Percentiles rank a stretch among this genome's conserved stretches.
Conservation (phyloP, 2,797 vertebrate genomes). For the Mastacembelus armatus region DNA sequence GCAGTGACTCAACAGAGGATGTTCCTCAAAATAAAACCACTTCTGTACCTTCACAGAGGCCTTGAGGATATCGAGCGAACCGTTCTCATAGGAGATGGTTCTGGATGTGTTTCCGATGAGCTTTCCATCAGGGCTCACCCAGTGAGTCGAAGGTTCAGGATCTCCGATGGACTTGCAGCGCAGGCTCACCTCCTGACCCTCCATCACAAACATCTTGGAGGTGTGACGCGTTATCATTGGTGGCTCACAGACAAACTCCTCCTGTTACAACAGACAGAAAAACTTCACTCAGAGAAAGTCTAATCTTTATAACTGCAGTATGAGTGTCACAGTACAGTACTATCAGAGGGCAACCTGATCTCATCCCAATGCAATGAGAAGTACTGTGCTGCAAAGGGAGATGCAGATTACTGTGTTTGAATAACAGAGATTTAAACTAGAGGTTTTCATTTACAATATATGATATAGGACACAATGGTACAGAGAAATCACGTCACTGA, state of each 20-base stretch:
- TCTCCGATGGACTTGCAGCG: constrained; percentile 94
- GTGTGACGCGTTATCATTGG: constrained; percentile 93
- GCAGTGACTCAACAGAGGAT: too few relatives aligned
- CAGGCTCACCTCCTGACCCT: constrained; percentile 87
- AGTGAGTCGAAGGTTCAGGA: constrained; percentile 91
- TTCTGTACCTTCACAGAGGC: constrained; percentile 76
- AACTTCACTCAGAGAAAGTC: neutral
- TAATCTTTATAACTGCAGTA: neutral
- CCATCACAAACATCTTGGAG: constrained; percentile 83
- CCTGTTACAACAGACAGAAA: constrained; percentile 51
- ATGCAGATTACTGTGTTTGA: neutral
- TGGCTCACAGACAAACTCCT: constrained; percentile 92
- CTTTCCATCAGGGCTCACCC: constrained; percentile 93
- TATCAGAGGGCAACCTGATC: too few relatives aligned
- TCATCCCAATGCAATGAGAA: too few relatives aligned
- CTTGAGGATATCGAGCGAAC: constrained; percentile 90
- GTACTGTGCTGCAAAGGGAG: too few relatives aligned
- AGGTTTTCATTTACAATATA: neutral
- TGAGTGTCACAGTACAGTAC: too few relatives aligned
- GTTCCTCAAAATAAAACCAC: neutral
- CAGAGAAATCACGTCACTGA: neutral
- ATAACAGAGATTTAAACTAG: neutral
- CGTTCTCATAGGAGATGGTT: constrained; percentile 90
- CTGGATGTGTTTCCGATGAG: constrained; percentile 91
- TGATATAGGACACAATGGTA: neutral